These are phyloP conservation scores for Lutraria rhynchaena DNA, from an alignment of 1,140 invertebrate genomes.

Conservation along the genomic window DNA sequence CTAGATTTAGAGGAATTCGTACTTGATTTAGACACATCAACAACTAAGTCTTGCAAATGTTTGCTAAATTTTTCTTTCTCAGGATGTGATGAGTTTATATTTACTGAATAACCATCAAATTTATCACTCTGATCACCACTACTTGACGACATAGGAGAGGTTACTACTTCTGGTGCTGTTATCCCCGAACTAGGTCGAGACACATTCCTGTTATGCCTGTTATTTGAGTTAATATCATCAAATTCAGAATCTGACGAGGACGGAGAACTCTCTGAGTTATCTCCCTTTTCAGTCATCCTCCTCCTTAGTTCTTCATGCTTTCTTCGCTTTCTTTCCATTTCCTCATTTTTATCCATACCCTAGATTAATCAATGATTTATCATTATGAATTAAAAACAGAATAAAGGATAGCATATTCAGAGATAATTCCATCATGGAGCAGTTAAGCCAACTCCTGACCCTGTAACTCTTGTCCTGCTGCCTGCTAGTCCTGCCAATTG, in stretches of 20 bases:
- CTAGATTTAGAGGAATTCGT: constrained; percentile 14
- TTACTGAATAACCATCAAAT: constrained; percentile 56
- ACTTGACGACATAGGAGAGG: too few relatives aligned
- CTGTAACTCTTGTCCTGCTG: neutral
- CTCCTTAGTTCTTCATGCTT: constrained; percentile 92
- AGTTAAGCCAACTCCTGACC: neutral
- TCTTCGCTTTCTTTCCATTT: constrained; percentile 84
- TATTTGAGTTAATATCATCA: constrained; percentile 41
- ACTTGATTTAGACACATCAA: neutral
- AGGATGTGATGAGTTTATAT: constrained; percentile 65
- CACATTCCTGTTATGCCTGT: neutral
- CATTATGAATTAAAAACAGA: neutral
- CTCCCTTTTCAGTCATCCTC: constrained; percentile 86
- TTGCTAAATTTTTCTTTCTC: constrained; percentile 72
- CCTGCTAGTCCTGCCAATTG: too few relatives aligned
- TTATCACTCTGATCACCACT: constrained; percentile 24
- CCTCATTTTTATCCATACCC: constrained; percentile 75
- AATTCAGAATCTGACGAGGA: constrained; percentile 52
- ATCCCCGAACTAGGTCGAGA: too few relatives aligned
- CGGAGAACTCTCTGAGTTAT: constrained; percentile 6
- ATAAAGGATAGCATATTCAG: neutral
- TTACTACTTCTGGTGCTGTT: too few relatives aligned
- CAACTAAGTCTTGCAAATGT: constrained; percentile 51
- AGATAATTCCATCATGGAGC: too few relatives aligned
- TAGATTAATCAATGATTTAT: constrained; percentile 51